Conservation (phyloP, 1,140 invertebrate species). For the Polypedilum vanderplanki region DNA sequence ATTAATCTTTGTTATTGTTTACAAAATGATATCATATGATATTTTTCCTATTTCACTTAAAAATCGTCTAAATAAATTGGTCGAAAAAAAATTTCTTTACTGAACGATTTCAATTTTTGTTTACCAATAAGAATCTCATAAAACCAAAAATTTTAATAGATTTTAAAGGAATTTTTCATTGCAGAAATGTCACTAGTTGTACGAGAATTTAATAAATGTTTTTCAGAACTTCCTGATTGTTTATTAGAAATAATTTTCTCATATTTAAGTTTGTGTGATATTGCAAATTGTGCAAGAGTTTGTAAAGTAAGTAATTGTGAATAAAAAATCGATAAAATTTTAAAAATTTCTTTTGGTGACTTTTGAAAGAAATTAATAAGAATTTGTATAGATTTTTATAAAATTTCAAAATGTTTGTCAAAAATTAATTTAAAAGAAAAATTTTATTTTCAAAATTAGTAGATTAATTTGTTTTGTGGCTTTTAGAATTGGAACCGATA, state of each 20-base stretch:
- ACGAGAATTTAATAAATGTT: background rate
- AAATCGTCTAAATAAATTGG: too few relatives aligned
- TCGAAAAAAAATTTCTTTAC: too few relatives aligned
- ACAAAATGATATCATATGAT: too few relatives aligned
- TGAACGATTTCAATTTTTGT: background rate
- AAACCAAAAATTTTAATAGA: background rate
- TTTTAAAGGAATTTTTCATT: background rate
- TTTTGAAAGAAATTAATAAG: too few relatives aligned
- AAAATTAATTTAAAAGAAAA: too few relatives aligned
- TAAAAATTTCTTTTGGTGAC: background rate
- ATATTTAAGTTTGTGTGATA: slow-evolving; percentile 78
- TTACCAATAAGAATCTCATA: background rate
- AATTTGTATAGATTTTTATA: too few relatives aligned
- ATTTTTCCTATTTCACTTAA: too few relatives aligned
- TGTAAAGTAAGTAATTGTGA: slow-evolving; percentile 63
- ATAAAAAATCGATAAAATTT: background rate
- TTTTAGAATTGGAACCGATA: slow-evolving; percentile 72
- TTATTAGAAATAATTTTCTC: slow-evolving; percentile 92
- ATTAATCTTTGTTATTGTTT: too few relatives aligned
- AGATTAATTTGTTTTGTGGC: too few relatives aligned
- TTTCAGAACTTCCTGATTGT: slow-evolving; percentile 50
- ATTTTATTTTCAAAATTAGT: too few relatives aligned
- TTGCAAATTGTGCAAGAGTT: slow-evolving; percentile 82
- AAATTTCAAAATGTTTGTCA: too few relatives aligned
- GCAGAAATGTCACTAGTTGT: background rate